Evolutionary conservation across 2,797 vertebrate species (phyloP).

Genomic region (Gambusia yucatana): DNA sequence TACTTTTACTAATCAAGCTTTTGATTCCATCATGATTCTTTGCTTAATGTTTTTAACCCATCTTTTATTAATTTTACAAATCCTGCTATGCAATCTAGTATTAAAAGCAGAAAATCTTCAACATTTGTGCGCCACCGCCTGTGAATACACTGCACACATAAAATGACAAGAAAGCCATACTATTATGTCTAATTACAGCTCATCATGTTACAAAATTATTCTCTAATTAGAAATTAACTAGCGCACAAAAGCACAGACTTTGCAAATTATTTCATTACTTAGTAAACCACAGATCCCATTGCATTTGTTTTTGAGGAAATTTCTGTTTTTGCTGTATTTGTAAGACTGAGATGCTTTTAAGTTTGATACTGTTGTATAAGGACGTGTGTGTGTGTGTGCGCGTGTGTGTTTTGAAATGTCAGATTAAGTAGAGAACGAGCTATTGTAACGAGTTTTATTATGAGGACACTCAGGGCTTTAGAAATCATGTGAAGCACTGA

Average conservation of each 20-base stretch:
- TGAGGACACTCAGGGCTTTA: conserved; percentile 53
- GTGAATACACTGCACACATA: conserved; percentile 18
- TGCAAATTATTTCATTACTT: conserved; percentile 1
- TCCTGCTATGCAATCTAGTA: conserved; percentile 31
- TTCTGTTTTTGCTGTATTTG: conserved; percentile 45
- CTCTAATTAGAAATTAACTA: conserved; percentile 23
- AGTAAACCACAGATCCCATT: neutral
- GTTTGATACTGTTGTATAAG: conserved; percentile 20
- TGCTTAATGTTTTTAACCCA: neutral
- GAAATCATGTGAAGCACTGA: conserved; percentile 31
- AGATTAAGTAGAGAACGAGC: conserved; percentile 32
- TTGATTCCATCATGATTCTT: neutral
- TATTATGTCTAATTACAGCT: conserved; percentile 15
- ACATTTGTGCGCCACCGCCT: conserved; percentile 11
- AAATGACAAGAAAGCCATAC: conserved; percentile 34
- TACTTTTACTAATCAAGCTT: conserved; percentile 32
- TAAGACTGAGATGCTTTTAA: conserved; percentile 54
- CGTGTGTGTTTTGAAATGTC: conserved; percentile 20
- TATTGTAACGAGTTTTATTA: conserved; percentile 30
- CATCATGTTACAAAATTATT: conserved; percentile 16
- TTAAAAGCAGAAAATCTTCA: neutral
- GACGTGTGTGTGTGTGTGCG: neutral
- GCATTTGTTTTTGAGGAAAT: conserved; percentile 24
- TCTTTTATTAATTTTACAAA: conserved; percentile 2
- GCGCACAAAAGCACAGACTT: conserved; percentile 5